Base-by-base conservation (phyloP, 1,140 invertebrate species). In the Euwallacea fornicatus region DNA sequence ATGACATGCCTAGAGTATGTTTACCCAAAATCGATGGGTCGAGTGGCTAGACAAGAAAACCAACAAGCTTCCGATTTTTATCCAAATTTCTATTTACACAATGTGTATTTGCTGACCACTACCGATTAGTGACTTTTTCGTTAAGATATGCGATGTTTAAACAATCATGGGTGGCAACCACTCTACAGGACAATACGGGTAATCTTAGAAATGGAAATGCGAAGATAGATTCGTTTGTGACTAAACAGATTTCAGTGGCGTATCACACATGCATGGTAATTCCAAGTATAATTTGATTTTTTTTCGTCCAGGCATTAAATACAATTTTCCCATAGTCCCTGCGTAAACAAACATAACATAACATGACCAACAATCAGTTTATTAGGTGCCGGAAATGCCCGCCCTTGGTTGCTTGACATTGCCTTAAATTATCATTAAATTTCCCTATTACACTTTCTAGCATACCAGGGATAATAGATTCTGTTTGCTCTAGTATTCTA, bases 111-210 rank as follows among this genome's bases (percentile, higher is more conserved):
- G 33, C 56, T 59, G 16, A 59, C 56, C 56, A 59, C 56, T 59
- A 59, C 56, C 56, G 56, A 59, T 59, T 59, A 59, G 56, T 59
- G 56, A 59, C 42, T 59, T 56, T 59, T 59, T 41, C 21, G 56
- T 59, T 59, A 50, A 59, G 56, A 59, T 59, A 59, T 59, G 56
- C 56, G 56, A 41, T 59, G 33, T 59, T 59, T 42, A 59, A 59
- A 59, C 56, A 59, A 59, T 59, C 56, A 41, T 59, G 56, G 56
- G 56, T 59, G 56, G 56, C 56, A 59, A 9, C 9, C 10, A 33
- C 15, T 3, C 16, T 21, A 9, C 54, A 56, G 9, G 16, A 56
- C 16, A 56, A 56, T 50, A 15, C 54, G 54, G 16, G 54, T 56
- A 21, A 16, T 56, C 33, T 50, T 10, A 16, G 56, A 41, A 21